Evolutionary conservation across 2,113 vertebrate species (phyloP).

Genomic region (Sceloporus tristichus): DNA sequence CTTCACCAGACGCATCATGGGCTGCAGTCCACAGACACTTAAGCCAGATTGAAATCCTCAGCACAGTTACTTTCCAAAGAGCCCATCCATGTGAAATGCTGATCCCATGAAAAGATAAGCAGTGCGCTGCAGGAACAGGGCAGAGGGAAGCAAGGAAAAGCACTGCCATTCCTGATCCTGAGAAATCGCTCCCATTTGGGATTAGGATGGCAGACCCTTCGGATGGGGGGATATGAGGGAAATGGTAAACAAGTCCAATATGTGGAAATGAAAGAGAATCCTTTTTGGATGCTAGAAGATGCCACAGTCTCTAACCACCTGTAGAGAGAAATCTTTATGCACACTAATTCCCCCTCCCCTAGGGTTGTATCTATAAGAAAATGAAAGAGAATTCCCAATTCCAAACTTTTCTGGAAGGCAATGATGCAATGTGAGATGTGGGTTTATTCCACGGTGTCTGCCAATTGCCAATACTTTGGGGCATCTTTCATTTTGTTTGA

Average conservation of each 20-base stretch:
- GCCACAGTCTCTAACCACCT: conserved; percentile 83
- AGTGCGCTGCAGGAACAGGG: conserved; percentile 63
- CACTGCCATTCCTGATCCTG: conserved; percentile 49
- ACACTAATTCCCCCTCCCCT: conserved; percentile 69
- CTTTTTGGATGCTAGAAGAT: conserved; percentile 66
- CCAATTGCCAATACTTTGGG: conserved; percentile 28
- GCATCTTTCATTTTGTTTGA: conserved; percentile 26
- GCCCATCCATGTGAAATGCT: conserved; percentile 67
- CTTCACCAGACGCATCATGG: not conserved
- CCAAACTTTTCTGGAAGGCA: conserved; percentile 74
- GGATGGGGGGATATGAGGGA: conserved; percentile 6
- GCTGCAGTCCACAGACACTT: not conserved
- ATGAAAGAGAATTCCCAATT: conserved; percentile 47
- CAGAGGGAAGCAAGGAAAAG: conserved; percentile 48
- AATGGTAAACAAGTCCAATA: conserved; percentile 47
- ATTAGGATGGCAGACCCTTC: conserved; percentile 42
- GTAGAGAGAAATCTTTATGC: conserved; percentile 87
- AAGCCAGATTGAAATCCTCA: not conserved
- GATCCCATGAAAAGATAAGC: conserved; percentile 57
- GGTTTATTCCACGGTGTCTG: conserved; percentile 12
- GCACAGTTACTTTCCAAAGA: conserved; percentile 25
- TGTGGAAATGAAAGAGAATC: conserved; percentile 38
- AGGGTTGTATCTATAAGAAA: conserved; percentile 67
- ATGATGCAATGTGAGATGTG: conserved; percentile 8
- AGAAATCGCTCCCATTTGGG: conserved; percentile 54